Base-by-base conservation (phyloP, 2,888 invertebrate genomes). In the Cremastinae sp. region DNA sequence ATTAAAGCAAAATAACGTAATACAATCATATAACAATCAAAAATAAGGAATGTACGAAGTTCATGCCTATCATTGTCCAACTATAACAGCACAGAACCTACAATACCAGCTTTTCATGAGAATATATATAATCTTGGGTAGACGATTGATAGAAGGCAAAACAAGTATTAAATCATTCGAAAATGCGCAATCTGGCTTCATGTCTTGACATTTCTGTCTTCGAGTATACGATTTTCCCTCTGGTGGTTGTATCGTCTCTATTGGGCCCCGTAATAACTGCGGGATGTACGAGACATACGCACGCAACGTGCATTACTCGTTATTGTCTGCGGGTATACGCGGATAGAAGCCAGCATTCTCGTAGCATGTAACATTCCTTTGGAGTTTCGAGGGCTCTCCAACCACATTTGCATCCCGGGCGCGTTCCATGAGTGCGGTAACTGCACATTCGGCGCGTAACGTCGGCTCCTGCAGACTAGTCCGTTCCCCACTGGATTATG, bases 331-430 rank as follows among this genome's bases (percentile, higher is more conserved):
- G 28, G 28, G 28, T 28, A 28, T 28, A 28, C 5, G 28, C 28
- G 5, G 28, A 28, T 28, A 28, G 28, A 5, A 28, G 28, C 47
- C 43, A 28, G 49, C 65, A 53, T 59, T 70, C 71, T 56, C 45
- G 56, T 22, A 56, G 62, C 45, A 43, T 58, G 58, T 28, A 20
- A 59, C 76, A 69, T 76, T 76, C 76, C 76, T 76, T 65, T 58
- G 59, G 18, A 18, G 64, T 56, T 74, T 64, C 68, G 45, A 69
- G 53, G 53, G 43, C 61, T 61, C 53, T 61, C 73, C 28, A 28
- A 65, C 64, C 73, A 41, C 73, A 76, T 73, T 69, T 69, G 76
- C 73, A 76, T 76, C 73, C 59, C 41, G 8, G 20, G 10, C 49
- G 28, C 28, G 28, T 28, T 28, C 28, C 28, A 28, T 20, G 51